A percentile compares a stretch with the other conserved stretches of the same genome.
Evolutionary conservation across 2,113 vertebrate species (phyloP).

Genomic region (Cygnus buccinator): DNA sequence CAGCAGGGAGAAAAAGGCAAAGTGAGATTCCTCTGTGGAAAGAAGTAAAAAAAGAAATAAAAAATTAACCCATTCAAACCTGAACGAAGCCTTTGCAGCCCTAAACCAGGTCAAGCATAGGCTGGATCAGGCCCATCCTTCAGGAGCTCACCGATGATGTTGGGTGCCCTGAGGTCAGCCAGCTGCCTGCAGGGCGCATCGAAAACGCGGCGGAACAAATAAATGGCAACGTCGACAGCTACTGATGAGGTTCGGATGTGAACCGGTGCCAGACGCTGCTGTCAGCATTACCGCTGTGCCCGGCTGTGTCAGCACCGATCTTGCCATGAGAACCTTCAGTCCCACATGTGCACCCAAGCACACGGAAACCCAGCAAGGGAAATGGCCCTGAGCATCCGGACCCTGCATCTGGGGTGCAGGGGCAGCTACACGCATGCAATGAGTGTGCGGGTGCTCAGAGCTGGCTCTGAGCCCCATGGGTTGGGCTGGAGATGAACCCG

Average conservation of each 20-base stretch:
- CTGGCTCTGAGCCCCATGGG: fast-evolving
- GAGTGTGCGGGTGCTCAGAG: fast-evolving
- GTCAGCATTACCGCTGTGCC: neutral
- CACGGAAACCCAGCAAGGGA: neutral
- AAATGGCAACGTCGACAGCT: neutral
- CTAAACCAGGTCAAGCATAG: neutral
- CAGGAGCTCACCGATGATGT: fast-evolving
- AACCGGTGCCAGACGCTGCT: neutral
- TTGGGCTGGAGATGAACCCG: fast-evolving
- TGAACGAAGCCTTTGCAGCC: neutral
- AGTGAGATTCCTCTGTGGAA: conserved; percentile 59
- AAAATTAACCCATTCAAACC: neutral
- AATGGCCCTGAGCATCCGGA: neutral
- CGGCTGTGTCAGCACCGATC: neutral
- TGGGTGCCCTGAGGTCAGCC: neutral
- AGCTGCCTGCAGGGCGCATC: neutral
- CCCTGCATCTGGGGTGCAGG: neutral
- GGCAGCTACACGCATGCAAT: fast-evolving
- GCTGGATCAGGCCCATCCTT: neutral
- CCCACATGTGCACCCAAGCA: fast-evolving
- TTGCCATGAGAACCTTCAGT: neutral
- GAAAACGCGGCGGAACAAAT: neutral
- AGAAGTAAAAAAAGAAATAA: neutral
- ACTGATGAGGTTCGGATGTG: neutral
- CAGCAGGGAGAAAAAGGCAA: conserved; percentile 42